Conservation (phyloP, 2,797 vertebrate species). For the Onychomys arenicola region DNA sequence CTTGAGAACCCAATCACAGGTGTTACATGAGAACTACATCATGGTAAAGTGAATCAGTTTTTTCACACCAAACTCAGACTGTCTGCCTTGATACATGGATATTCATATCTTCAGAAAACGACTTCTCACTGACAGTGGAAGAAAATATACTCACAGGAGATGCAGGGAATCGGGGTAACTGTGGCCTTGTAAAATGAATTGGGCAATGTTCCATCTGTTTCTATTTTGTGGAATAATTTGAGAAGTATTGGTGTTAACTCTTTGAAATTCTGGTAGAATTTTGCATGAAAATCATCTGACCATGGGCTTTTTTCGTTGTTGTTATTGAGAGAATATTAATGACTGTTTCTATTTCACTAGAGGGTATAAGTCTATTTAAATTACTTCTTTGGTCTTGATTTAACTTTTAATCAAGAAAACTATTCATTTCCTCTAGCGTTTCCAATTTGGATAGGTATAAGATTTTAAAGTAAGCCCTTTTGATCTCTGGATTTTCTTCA, state of each 20-base stretch:
- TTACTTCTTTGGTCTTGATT: no score
- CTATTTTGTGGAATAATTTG: not conserved
- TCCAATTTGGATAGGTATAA: not conserved
- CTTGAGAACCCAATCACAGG: not conserved
- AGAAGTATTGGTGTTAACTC: not conserved
- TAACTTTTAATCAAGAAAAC: not conserved
- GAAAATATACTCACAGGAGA: not conserved
- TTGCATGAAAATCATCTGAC: not conserved
- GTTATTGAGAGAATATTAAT: not conserved
- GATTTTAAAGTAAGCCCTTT: no score
- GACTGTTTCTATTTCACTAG: not conserved
- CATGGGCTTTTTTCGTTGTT: not conserved
- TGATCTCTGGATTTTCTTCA: not conserved
- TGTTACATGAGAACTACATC: accelerated
- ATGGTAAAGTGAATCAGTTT: not conserved
- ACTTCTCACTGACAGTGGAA: not conserved
- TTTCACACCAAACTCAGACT: not conserved
- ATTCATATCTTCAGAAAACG: not conserved
- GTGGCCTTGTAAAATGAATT: not conserved
- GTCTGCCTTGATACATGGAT: not conserved
- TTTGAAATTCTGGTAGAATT: not conserved
- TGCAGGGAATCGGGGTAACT: not conserved
- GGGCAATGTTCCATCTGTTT: not conserved
- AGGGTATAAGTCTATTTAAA: not conserved
- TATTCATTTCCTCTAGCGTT: not conserved